Evolutionary conservation across 2,113 vertebrate species (phyloP), one percentile per base, ranked within the genome.

Genomic region (Saccopteryx bilineata): DNA sequence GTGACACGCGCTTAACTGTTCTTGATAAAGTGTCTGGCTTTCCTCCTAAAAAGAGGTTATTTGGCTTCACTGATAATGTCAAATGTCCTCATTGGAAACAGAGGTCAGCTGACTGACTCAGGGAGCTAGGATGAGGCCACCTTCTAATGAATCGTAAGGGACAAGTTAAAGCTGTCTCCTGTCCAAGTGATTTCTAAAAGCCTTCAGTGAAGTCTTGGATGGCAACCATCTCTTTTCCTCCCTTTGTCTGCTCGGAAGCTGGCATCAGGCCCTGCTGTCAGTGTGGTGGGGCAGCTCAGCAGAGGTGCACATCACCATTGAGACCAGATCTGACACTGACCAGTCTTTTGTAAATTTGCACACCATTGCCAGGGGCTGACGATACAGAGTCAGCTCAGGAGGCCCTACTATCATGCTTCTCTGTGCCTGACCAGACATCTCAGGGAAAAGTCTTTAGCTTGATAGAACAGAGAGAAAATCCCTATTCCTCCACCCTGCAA

Each of bases 341-440:
- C 5, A 60, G 93, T 88, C 90, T 93, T 94, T 79, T 93, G 17
- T 63, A 91, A 48, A 86, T 83, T 87, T 74, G 91, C 54, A 89
- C 48, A 0, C 46, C 56, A 91, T 82, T 97, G 93, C 88, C 96
- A 96, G 96, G 80, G 86, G 94, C 97, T 96, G 95, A 72, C 86
- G 90, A 88, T 0, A 10, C 2, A 39, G 18, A 60, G 0, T n/a
- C 10, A 84, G 18, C 1, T 68, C 93, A 75, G 88, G 82, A 69
- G 69, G 91, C 84, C 86, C 4, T n/a, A 24, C 56, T 26, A 21
- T 91, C 94, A 84, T 82, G 56, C 5, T 86, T 94, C 93, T 87
- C 72, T 90, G 94, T 33, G 90, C 95, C 88, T 4, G 0, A 78
- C 68, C 58, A 9, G 33, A 26, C 7, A 14, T 72, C 85, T 87